Base-by-base conservation (phyloP, 2,888 invertebrate genomes). In the Melangyna quadrimaculata region DNA sequence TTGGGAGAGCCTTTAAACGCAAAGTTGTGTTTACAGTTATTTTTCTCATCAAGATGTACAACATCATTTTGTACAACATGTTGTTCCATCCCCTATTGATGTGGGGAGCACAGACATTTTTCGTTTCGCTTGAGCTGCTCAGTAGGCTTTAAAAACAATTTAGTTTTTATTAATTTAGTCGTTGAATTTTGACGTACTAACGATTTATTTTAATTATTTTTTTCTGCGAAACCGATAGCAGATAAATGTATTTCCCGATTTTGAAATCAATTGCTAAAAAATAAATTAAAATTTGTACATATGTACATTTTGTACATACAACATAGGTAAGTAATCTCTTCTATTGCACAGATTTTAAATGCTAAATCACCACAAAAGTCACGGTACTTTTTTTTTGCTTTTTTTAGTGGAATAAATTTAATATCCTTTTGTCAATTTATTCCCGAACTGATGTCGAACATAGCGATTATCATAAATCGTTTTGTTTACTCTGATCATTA, bases 401-500 rank as follows among this genome's bases (percentile, higher is more conserved):
- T 32, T 55, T 55, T 32, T 32, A 10, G 29, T 32, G 17, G 5
- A 17, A 29, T 32, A 57, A 57, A n/a, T n/a, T n/a, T n/a, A n/a
- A 32, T 32, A 32, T 32, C 32, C 55, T 32, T 32, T 32, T 57
- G 29, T 5, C 17, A 19, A 32, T 19, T 57, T 19, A 57, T 57
- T 57, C 57, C 29, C 17, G 6, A 32, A 32, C 10, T 32, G 32
- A 57, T 57, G 57, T 6, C 10, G 57, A 57, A 57, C 32, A 57
- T 12, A 57, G 32, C 32, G 57, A 57, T 57, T 57, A 57, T 57
- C 19, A 57, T 57, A 32, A 57, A 57, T 57, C 57, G 32, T 19
- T 53, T 32, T 45, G 67, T 65, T 75, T 57, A 14, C 14, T 24
- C 24, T 55, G 40, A 78, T 70, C 61, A 17, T 43, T 7, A 63